Evolutionary conservation across 2,113 vertebrate species (phyloP).

Genomic region (Apistogramma diplotaenia): DNA sequence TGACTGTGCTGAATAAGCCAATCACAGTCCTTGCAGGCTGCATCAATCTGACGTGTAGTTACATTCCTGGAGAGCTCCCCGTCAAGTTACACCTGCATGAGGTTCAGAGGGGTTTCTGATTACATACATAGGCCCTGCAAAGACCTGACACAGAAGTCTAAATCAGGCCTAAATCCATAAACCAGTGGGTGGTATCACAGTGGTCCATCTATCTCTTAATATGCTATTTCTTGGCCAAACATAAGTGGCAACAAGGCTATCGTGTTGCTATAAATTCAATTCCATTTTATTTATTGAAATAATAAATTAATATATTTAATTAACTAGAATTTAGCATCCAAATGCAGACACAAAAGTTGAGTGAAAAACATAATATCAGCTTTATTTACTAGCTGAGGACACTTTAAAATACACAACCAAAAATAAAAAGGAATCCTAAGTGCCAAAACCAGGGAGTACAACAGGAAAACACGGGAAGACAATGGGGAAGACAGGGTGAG

Average conservation of each 20-base stretch:
- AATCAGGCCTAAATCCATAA: too few species aligned
- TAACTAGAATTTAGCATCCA: background rate
- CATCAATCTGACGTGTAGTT: too few species aligned
- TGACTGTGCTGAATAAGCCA: too few species aligned
- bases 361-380: background rate
- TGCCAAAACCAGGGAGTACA: background rate
- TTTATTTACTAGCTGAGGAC: background rate
- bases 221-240: background rate
- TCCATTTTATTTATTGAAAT: too few species aligned
- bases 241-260: background rate
- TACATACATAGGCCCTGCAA: too few species aligned
- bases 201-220: background rate
- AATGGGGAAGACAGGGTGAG: background rate
- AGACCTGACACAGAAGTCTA: too few species aligned
- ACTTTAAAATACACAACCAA: background rate
- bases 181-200: background rate
- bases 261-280: background rate
- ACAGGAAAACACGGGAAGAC: background rate
- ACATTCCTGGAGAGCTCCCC: too few species aligned
- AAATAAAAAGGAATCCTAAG: background rate
- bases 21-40: too few species aligned
- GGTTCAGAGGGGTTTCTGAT: too few species aligned
- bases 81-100: too few species aligned
- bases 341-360: background rate
- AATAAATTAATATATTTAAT: background rate